phyloP scores from a whole-genome alignment of 1,140 invertebrate genomes.

The Pentalonia nigronervosa region DNA sequence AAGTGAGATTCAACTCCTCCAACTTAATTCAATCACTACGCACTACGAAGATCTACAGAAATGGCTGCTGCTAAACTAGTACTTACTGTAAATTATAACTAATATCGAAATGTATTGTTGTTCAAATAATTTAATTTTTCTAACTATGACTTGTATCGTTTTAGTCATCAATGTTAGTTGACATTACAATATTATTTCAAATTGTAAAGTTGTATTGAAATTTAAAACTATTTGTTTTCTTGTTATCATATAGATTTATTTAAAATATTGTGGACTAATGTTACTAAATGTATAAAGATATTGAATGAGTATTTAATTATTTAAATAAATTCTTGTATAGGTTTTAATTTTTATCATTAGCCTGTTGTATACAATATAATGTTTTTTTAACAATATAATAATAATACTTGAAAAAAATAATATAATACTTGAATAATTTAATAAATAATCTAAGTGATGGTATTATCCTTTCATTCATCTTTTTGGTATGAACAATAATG shows the following conservation, averaged over 20 bases:
- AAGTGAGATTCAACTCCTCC: conserved; percentile 76
- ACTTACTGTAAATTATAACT: background rate
- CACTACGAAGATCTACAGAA: conserved; percentile 28
- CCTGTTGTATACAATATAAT: background rate
- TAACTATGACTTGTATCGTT: background rate
- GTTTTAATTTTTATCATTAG: background rate
- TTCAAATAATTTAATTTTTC: background rate
- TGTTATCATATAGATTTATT: background rate
- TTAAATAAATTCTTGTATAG: background rate
- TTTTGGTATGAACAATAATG: background rate
- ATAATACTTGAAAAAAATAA: no score
- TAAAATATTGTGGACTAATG: background rate
- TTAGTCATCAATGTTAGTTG: background rate
- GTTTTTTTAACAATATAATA: background rate
- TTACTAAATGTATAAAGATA: background rate
- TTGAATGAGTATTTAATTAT: background rate
- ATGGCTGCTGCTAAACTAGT: conserved; percentile 20
- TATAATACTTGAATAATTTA: background rate
- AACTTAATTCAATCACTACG: conserved; percentile 67
- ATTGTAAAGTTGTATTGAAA: background rate
- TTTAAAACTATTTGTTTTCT: conserved; percentile 8
- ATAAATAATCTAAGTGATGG: background rate
- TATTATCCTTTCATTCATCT: background rate
- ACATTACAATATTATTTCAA: background rate
- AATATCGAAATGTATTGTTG: background rate